Conservation (phyloP, 2,113 vertebrate species). For the Istiophorus platypterus region DNA sequence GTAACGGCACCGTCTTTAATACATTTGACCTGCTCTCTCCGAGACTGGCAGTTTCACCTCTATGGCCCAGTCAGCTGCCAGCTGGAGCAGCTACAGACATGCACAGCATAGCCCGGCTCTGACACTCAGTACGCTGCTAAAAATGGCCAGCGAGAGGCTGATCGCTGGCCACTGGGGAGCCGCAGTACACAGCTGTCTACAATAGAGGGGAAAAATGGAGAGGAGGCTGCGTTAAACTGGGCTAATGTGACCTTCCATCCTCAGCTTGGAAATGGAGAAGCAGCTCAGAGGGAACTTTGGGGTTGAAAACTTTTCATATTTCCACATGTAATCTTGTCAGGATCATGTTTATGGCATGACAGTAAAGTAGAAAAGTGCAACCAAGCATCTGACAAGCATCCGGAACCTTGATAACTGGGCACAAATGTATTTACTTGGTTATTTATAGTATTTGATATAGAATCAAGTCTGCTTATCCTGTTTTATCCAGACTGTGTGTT, state of each 20-base stretch:
- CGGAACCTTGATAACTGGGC: neutral
- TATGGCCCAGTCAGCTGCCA: constrained; percentile 60
- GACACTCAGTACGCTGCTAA: constrained; percentile 66
- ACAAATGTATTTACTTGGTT: neutral
- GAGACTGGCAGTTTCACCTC: constrained; percentile 62
- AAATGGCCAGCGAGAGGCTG: constrained; percentile 73
- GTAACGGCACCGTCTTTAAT: constrained; percentile 25
- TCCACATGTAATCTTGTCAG: constrained; percentile 16
- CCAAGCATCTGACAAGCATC: neutral
- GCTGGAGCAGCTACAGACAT: constrained; percentile 68
- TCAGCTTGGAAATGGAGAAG: constrained; percentile 2
- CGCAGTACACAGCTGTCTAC: constrained; percentile 72
- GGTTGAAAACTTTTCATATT: constrained; percentile 25
- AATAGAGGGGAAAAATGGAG: constrained; percentile 56
- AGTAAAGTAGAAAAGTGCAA: neutral
- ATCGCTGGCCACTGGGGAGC: constrained; percentile 71
- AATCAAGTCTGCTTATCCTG: neutral
- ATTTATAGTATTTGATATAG: neutral
- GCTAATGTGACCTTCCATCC: constrained; percentile 73
- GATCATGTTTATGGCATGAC: neutral
- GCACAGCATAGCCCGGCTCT: constrained; percentile 50
- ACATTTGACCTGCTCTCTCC: constrained; percentile 48
- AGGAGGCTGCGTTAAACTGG: constrained; percentile 59
- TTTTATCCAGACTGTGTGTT: constrained; percentile 31
- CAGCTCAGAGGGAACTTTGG: constrained; percentile 44